These are phyloP conservation scores for Ennomos erosarius DNA, from an alignment of 2,888 invertebrate species.

Conservation along the genomic window DNA sequence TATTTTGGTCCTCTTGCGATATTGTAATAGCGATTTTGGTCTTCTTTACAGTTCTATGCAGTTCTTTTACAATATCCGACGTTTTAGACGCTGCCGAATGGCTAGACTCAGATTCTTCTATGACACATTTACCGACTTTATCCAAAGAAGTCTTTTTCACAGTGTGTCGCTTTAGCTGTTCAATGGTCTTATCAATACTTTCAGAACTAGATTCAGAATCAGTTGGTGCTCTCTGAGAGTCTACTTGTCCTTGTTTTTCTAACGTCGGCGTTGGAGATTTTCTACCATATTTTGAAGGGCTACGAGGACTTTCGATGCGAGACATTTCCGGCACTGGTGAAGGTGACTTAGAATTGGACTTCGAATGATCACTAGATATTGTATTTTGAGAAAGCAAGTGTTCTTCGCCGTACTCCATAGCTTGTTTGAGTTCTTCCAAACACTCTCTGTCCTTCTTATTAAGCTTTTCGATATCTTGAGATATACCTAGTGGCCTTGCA, in stretches of 20 bases:
- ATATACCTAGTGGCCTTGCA: conserved; percentile 91
- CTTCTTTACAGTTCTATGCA: conserved; percentile 79
- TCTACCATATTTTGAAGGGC: conserved; percentile 73
- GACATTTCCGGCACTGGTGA: conserved; percentile 71
- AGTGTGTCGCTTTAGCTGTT: conserved; percentile 75
- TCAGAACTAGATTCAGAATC: conserved; percentile 87
- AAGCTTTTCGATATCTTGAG: conserved; percentile 88
- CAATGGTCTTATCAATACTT: conserved; percentile 80
- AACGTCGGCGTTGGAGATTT: conserved; percentile 86
- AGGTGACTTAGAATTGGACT: conserved; percentile 76
- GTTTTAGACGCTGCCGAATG: conserved; percentile 83
- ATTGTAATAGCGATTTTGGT: conserved; percentile 83
- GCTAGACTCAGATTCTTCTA: conserved; percentile 86
- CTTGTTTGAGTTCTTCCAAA: conserved; percentile 85
- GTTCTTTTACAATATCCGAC: conserved; percentile 76
- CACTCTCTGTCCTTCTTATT: conserved; percentile 87
- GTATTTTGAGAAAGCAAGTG: conserved; percentile 74
- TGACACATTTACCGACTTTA: conserved; percentile 75
- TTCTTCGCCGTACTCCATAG: conserved; percentile 84
- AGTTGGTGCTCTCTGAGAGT: conserved; percentile 82
- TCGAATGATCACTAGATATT: conserved; percentile 77
- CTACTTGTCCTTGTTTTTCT: conserved; percentile 86
- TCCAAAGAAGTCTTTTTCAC: conserved; percentile 75
- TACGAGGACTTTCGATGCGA: conserved; percentile 76
- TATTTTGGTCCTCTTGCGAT: conserved; percentile 83